Base-by-base conservation (phyloP, 2,888 invertebrate species). In the Agonopterix subpropinquella region DNA sequence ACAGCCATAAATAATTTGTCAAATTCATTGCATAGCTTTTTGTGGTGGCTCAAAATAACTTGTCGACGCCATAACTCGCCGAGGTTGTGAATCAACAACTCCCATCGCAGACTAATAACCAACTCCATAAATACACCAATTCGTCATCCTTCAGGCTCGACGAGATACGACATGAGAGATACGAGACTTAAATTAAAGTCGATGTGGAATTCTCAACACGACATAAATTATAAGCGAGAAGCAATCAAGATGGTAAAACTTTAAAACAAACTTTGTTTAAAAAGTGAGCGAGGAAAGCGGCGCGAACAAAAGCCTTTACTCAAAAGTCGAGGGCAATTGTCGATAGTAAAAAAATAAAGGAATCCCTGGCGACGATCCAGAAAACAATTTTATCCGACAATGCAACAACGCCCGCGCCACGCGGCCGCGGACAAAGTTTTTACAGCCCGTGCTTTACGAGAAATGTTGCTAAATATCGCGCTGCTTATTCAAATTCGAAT, bases 71-170 rank as follows among this genome's bases (percentile, higher is more conserved):
- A 39, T 36, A 37, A 37, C 45, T 36, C 11, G n/a, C 36, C 11
- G 47, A 46, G 43, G 28, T 44, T 45, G 45, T 37, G 42, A 45
- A 42, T 37, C 18, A 18, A 45, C 13, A 45, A 42, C 41, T 41
- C 48, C 44, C 39, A 35, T 28, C 39, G 36, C 48, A 11, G 49
- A 45, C 43, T 50, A 53, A 48, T 53, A 50, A 48, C 46, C 35
- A 36, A 9, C 13, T 45, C 47, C 47, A 48, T 47, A 53, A 53
- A 49, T 50, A 53, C 28, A 49, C 47, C 35, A 48, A 53, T 52
- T 52, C 48, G 53, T 56, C 55, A 53, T 48, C 49, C 52, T 43
- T 13, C 11, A 35, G 47, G 43, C 48, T 41, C 47, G 28, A 49
- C 41, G 45, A 46, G 46, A 18, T 11, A 36, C 15, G 11, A 11